A percentile compares a stretch with the other conserved stretches of the same genome.
Evolutionary conservation across 2,113 vertebrate genomes (phyloP).

Genomic region (Ibidorhyncha struthersii): DNA sequence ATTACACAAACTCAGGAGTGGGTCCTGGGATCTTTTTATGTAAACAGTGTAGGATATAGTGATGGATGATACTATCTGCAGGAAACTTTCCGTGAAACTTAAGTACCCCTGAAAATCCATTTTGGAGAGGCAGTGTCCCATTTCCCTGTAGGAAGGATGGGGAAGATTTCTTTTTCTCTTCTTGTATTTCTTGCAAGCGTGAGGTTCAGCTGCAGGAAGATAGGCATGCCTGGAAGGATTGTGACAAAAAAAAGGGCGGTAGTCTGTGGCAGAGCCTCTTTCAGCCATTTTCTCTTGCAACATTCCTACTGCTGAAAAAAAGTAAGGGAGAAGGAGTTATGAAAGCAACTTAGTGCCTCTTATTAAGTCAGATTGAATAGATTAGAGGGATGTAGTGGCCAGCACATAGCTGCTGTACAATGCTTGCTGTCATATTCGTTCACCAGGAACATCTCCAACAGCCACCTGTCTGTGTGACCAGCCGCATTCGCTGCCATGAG

Average conservation of each 20-base stretch:
- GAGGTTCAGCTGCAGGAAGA: not conserved
- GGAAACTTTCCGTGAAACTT: not conserved
- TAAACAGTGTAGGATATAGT: not conserved
- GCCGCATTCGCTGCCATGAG: accelerated
- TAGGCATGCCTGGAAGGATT: not conserved
- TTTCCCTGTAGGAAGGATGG: not conserved
- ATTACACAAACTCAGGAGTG: not conserved
- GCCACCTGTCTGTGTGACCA: not conserved
- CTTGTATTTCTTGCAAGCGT: not conserved
- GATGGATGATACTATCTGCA: not conserved
- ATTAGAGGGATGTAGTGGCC: not conserved
- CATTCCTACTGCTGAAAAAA: not conserved
- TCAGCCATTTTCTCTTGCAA: not conserved
- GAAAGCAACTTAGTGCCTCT: not conserved
- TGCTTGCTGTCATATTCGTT: not conserved
- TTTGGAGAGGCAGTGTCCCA: not conserved
- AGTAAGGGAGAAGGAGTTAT: not conserved
- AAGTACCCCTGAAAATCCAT: not conserved
- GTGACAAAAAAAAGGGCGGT: not conserved
- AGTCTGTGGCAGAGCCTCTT: not conserved
- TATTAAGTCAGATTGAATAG: not conserved
- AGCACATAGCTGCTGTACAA: not conserved
- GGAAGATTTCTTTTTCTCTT: not conserved
- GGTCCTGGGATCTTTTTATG: not conserved
- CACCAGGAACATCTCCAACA: not conserved